Conservation (phyloP, 2,113 vertebrate species). For the Coryphaenoides rupestris region DNA sequence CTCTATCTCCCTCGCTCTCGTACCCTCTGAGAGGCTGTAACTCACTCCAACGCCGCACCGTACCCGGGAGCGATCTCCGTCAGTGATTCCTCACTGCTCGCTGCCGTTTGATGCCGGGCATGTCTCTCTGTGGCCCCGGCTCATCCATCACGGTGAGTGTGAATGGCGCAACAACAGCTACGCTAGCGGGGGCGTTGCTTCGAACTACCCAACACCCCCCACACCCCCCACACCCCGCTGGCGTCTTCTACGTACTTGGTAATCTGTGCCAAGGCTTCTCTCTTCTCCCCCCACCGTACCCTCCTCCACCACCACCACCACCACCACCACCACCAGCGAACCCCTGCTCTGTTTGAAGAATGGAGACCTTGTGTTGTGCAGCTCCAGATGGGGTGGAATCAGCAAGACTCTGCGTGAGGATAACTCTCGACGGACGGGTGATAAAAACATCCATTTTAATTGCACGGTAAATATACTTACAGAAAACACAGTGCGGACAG, state of each 20-base stretch:
- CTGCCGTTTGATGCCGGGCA: slow-evolving; percentile 62
- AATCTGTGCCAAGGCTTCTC: slow-evolving; percentile 57
- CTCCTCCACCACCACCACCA: too few relatives aligned
- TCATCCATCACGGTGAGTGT: slow-evolving; percentile 74
- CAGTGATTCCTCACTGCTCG: slow-evolving; percentile 51
- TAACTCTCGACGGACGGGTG: slow-evolving; percentile 19
- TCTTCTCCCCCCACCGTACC: slow-evolving; percentile 14
- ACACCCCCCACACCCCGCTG: too few relatives aligned
- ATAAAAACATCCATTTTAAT: not conserved
- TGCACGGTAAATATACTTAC: not conserved
- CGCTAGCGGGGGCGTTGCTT: slow-evolving; percentile 43
- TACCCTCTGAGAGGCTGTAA: slow-evolving; percentile 25
- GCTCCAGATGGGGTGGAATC: slow-evolving; percentile 64
- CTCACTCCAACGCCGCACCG: slow-evolving; percentile 12
- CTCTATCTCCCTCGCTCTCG: too few relatives aligned
- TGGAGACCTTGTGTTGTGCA: slow-evolving; percentile 64
- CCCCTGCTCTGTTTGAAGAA: slow-evolving; percentile 52
- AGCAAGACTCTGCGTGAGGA: slow-evolving; percentile 38
- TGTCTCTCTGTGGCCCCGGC: slow-evolving; percentile 51
- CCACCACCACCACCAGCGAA: too few relatives aligned
- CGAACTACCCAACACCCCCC: too few relatives aligned
- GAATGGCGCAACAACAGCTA: slow-evolving; percentile 56
- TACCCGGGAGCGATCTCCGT: slow-evolving; percentile 36
- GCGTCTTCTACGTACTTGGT: slow-evolving; percentile 53
- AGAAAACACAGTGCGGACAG: not conserved